Base-by-base conservation (phyloP, 2,888 invertebrate species). In the Azorinus chamasolen region DNA sequence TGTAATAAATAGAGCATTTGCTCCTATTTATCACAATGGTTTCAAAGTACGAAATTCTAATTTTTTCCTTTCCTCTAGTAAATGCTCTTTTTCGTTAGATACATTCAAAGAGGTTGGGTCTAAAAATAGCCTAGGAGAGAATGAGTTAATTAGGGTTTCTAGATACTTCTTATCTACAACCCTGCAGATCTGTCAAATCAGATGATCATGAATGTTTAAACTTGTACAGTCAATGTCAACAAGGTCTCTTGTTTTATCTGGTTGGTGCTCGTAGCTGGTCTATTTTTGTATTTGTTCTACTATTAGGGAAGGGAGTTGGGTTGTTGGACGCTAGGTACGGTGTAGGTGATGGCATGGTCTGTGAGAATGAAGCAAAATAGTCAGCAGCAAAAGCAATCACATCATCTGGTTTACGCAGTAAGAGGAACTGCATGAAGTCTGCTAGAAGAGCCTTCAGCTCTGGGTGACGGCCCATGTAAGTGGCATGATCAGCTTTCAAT, bases 361-460 rank as follows among this genome's bases (percentile, higher is more conserved):
- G 81, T 25, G 92, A 91, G 81, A 92, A 92, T 1, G 92, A 87
- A 20, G 92, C 83, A 79, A 93, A 93, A 82, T 93, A 93, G 53
- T 92, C 92, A 2, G 92, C 92, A 54, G 92, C 89, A 83, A 93
- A 93, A 24, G 87, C 80, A 8, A 93, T 76, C 53, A 90, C 89
- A 78, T 93, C 92, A 12, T 91, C 89, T 5, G 93, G 93, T 83
- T 93, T 93, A 73, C 92, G 81, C 39, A 93, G 88, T 68, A 93
- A 85, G 75, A 93, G 69, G 70, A 91, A 91, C 87, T 93, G 93
- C 61, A 92, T 82, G 79, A 92, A 93, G 83, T 93, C 93, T n/a
- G 91, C 91, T 41, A 93, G 82, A 1, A 93, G 85, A 22, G 91
- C 90, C 58, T 89, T 90, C 20, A 93, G 79, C 71, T 93, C 93